Evolutionary conservation across 2,797 vertebrate species (phyloP).

Genomic region (Trichosurus vulpecula): DNA sequence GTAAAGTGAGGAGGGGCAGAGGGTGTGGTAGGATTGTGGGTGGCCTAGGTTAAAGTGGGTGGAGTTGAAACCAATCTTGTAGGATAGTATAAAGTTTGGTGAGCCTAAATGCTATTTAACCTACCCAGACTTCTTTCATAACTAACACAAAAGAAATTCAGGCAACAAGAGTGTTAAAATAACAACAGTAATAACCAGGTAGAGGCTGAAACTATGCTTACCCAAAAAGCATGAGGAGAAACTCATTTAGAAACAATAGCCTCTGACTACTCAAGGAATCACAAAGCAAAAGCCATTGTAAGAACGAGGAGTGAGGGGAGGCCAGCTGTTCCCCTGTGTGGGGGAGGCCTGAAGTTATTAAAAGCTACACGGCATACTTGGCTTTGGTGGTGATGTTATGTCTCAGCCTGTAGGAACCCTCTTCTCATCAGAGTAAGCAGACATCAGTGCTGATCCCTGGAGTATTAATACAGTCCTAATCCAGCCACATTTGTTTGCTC

Average conservation of each 20-base stretch:
- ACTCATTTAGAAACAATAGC: constrained; percentile 70
- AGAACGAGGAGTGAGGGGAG: constrained; percentile 70
- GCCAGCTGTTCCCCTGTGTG: constrained; percentile 75
- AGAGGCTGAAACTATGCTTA: constrained; percentile 32
- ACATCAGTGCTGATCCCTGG: constrained; percentile 41
- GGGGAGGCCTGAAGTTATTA: constrained; percentile 76
- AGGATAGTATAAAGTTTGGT: constrained; percentile 33
- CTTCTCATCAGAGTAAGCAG: constrained; percentile 56
- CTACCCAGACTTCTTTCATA: constrained; percentile 65
- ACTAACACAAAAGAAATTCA: constrained; percentile 59
- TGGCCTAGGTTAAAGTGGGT: constrained; percentile 65
- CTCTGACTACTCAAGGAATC: constrained; percentile 47
- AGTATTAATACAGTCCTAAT: constrained; percentile 71
- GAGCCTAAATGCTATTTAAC: constrained; percentile 64
- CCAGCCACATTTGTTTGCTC: constrained; percentile 44
- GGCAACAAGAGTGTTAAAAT: constrained; percentile 50
- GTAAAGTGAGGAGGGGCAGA: background rate
- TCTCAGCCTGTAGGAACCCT: constrained; percentile 70
- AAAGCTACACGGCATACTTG: constrained; percentile 78
- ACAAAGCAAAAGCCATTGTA: constrained; percentile 67
- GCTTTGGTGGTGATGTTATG: constrained; percentile 79
- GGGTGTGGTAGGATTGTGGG: constrained; percentile 32
- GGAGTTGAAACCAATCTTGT: constrained; percentile 46
- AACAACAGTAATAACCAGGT: constrained; percentile 29
- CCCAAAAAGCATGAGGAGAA: constrained; percentile 36